Percentiles rank a stretch among this genome's conserved stretches.
Conservation (phyloP, 2,888 invertebrate species). For the Nemotelus pantherinus region DNA sequence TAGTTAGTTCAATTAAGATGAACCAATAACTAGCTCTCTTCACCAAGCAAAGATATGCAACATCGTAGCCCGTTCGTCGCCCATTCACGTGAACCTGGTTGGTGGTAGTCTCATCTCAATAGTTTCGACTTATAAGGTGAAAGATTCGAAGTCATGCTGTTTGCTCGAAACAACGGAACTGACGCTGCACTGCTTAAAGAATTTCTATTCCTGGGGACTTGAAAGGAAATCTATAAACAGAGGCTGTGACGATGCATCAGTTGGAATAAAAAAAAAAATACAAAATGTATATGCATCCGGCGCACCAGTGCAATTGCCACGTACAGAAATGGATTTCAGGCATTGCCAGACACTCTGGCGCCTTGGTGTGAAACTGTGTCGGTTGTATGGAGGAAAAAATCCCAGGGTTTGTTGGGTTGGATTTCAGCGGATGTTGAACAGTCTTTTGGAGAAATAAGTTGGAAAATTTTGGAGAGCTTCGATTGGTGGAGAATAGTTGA, state of each 20-base stretch:
- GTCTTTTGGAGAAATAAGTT: no score
- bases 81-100: neutral
- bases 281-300: constrained; percentile 15
- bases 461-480: no score
- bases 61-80: neutral
- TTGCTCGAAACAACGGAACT: constrained; percentile 17
- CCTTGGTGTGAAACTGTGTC: constrained; percentile 27
- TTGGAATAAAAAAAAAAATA: neutral
- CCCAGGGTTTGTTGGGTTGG: no score
- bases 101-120: no score
- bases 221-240: constrained; percentile 41
- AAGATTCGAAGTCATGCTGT: constrained; percentile 12
- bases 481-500: no score
- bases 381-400: neutral
- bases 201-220: constrained; percentile 13
- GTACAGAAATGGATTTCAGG: constrained; percentile 6
- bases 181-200: constrained; percentile 10
- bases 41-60: neutral
- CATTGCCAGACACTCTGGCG: constrained; percentile 35
- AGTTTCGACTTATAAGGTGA: neutral
- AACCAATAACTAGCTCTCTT: neutral
- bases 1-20: constrained; percentile 33
- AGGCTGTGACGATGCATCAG: constrained; percentile 9
- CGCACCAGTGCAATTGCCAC: neutral
- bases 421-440: no score